These are phyloP conservation scores for Ormyrus labotus DNA, from an alignment of 2,888 invertebrate species.

Conservation along the genomic window DNA sequence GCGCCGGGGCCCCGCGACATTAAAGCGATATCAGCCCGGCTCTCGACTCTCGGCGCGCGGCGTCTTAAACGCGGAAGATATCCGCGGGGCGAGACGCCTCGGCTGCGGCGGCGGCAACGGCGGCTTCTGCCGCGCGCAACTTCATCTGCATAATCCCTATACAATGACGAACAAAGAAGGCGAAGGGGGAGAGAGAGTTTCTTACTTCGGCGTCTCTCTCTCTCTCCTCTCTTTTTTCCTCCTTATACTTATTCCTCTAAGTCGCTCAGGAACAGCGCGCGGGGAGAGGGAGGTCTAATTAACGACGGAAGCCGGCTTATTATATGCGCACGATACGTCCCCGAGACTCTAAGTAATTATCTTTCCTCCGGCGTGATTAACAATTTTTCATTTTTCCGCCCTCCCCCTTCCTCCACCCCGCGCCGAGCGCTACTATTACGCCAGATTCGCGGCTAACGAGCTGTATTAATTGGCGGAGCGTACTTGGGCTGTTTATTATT, in stretches of 20 bases:
- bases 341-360: constrained; percentile 40
- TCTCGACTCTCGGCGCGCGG: too few relatives aligned
- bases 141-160: constrained; percentile 72
- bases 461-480: constrained; percentile 33
- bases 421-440: not conserved
- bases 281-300: constrained; percentile 41
- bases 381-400: constrained; percentile 48
- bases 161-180: constrained; percentile 65
- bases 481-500: not conserved
- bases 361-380: constrained; percentile 45
- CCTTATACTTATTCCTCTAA: constrained; percentile 9
- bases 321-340: constrained; percentile 37
- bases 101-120: too few relatives aligned
- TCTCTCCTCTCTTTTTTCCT: constrained; percentile 1
- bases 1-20: constrained; percentile 62
- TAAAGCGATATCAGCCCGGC: constrained; percentile 68
- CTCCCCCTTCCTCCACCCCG: not conserved
- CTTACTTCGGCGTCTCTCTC: constrained; percentile 32
- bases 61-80: too few relatives aligned
- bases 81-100: too few relatives aligned
- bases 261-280: not conserved
- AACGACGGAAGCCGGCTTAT: constrained; percentile 46
- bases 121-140: not conserved
- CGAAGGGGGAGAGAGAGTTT: constrained; percentile 25
- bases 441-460: constrained; percentile 14